Conservation (phyloP, 2,888 invertebrate genomes). For the Chesias legatella region DNA sequence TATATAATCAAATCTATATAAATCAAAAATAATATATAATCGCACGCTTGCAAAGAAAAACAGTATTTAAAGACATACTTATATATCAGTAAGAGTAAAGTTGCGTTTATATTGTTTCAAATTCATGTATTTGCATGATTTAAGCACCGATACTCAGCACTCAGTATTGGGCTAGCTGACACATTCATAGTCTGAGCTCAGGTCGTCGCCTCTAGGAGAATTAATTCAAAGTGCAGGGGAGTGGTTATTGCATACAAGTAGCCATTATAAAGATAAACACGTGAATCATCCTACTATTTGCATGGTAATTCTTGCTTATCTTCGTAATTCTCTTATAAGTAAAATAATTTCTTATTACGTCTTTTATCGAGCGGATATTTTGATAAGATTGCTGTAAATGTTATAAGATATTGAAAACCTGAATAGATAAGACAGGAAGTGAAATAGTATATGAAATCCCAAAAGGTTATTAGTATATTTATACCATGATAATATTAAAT, state of each 20-base stretch:
- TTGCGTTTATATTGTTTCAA: too few relatives aligned
- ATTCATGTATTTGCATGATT: too few relatives aligned
- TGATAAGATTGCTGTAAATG: not conserved
- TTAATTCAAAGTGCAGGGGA: slow-evolving; percentile 74
- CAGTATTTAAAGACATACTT: too few relatives aligned
- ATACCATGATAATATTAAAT: too few relatives aligned
- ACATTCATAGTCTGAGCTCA: not conserved
- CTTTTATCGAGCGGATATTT: not conserved
- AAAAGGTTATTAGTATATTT: too few relatives aligned
- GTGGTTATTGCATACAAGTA: slow-evolving; percentile 63
- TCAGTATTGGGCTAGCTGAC: not conserved
- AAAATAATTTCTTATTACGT: slow-evolving; percentile 2
- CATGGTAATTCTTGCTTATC: slow-evolving; percentile 42
- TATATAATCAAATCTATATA: too few relatives aligned
- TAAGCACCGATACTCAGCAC: too few relatives aligned
- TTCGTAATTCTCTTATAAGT: slow-evolving; percentile 17
- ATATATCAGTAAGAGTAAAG: too few relatives aligned
- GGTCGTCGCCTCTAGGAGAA: slow-evolving; percentile 60
- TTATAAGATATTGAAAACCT: not conserved
- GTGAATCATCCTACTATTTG: slow-evolving; percentile 57
- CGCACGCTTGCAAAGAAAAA: too few relatives aligned
- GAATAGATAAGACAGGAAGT: too few relatives aligned
- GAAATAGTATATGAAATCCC: too few relatives aligned
- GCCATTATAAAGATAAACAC: slow-evolving; percentile 63
- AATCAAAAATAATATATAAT: too few relatives aligned